Percentiles rank a stretch among this genome's conserved stretches.
Conservation (phyloP, 2,113 vertebrate genomes). For the Nothobranchius furzeri region DNA sequence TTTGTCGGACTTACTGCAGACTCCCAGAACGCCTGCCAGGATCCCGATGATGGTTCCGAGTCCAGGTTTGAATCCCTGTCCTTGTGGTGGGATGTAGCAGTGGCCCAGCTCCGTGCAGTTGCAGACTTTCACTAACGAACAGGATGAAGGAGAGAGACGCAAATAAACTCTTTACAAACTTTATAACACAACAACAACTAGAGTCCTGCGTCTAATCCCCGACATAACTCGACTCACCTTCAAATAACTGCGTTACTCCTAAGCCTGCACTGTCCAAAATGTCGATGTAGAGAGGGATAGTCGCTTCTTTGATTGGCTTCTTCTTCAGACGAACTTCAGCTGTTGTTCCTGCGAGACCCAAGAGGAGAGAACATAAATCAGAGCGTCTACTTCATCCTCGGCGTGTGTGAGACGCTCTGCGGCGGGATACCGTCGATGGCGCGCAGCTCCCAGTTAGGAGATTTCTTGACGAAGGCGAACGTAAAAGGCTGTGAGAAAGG, state of each 20-base stretch:
- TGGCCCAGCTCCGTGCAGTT: constrained; percentile 80
- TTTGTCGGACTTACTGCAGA: constrained; percentile 67
- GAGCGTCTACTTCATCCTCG: background rate
- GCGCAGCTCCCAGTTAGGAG: constrained; percentile 72
- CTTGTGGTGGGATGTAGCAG: constrained; percentile 68
- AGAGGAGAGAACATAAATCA: background rate
- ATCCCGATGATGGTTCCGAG: constrained; percentile 69
- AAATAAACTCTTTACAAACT: too few relatives aligned
- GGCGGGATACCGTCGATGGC: constrained; percentile 63
- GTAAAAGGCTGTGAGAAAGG: constrained; percentile 77
- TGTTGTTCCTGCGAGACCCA: constrained; percentile 54
- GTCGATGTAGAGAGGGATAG: constrained; percentile 59
- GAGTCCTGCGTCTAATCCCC: too few relatives aligned
- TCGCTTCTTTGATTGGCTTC: constrained; percentile 58
- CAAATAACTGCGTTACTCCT: constrained; percentile 63
- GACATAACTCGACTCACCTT: constrained; percentile 60
- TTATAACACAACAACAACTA: too few relatives aligned
- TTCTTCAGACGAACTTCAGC: constrained; percentile 72
- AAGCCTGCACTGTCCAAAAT: constrained; percentile 74
- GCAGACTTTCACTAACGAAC: constrained; percentile 78
- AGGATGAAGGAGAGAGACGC: background rate
- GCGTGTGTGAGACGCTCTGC: background rate
- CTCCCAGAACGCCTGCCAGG: constrained; percentile 67
- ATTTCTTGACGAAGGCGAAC: constrained; percentile 67
- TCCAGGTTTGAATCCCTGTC: background rate